phyloP scores from a whole-genome alignment of 1,140 invertebrate genomes.

The Tyrophagus putrescentiae region DNA sequence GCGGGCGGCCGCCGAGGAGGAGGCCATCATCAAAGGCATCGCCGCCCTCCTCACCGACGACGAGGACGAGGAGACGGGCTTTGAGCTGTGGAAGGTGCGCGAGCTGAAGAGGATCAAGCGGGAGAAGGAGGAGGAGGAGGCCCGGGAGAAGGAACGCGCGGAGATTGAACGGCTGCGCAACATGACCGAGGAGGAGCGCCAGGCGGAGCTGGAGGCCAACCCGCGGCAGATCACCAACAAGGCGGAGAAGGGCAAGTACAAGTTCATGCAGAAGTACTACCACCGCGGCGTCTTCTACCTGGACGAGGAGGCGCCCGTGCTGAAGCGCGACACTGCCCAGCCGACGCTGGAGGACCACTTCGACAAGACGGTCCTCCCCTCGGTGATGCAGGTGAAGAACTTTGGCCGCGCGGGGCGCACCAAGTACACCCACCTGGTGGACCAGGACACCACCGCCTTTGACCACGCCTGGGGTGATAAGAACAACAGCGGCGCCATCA shows the following conservation, averaged over 20 bases:
- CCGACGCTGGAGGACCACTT: constrained; percentile 98
- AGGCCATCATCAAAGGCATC: constrained; percentile 38
- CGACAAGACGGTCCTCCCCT: constrained; percentile 93
- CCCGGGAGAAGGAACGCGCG: constrained; percentile 49
- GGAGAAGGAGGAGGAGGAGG: constrained; percentile 82
- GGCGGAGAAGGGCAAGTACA: constrained; percentile 93
- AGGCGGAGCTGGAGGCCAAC: constrained; percentile 73
- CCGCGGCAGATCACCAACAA: constrained; percentile 89
- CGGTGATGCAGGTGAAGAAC: constrained; percentile 99
- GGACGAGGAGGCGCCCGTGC: constrained; percentile 81
- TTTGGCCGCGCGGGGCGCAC: constrained; percentile 95
- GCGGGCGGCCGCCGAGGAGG: constrained; percentile 36
- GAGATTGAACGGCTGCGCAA: constrained; percentile 81
- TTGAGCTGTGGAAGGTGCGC: constrained; percentile 91
- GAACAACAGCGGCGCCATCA: constrained; percentile 50
- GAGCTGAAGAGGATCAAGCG: constrained; percentile 91
- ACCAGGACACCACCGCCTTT: constrained; percentile 96
- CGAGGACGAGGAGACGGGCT: constrained; percentile 94
- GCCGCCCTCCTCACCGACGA: constrained; percentile 88
- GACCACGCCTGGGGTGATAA: constrained; percentile 92
- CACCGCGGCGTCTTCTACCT: constrained; percentile 97
- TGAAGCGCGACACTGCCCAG: constrained; percentile 86
- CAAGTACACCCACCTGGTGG: constrained; percentile 97
- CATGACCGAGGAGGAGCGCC: constrained; percentile 90
- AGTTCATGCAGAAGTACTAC: constrained; percentile 98